Evolutionary conservation across 2,113 vertebrate species (phyloP).

Genomic region (Malurus cyaneus): DNA sequence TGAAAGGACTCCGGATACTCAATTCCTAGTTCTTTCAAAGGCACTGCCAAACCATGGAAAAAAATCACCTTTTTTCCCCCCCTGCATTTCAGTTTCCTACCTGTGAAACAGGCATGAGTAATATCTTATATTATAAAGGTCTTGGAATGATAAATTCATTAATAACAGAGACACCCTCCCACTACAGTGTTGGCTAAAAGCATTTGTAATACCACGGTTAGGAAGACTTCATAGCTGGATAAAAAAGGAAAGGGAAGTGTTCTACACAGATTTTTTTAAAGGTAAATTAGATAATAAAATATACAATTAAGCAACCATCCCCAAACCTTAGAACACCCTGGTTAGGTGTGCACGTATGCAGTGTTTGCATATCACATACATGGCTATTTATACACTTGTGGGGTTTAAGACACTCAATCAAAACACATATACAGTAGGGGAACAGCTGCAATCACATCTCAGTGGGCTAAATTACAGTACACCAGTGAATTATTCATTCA

Average conservation of each 20-base stretch:
- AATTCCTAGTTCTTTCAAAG: not conserved
- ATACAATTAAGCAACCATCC: not conserved
- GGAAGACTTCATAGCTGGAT: not conserved
- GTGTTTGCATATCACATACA: not conserved
- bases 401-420: slow-evolving; percentile 39
- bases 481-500: slow-evolving; percentile 63
- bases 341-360: not conserved
- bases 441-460: slow-evolving; percentile 63
- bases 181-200: not conserved
- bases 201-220: not conserved
- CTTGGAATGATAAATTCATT: not conserved
- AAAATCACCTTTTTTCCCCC: not conserved
- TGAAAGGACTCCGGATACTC: not conserved
- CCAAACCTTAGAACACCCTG: not conserved
- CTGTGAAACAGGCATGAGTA: not conserved
- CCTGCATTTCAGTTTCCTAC: not conserved
- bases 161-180: not conserved
- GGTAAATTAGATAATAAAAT: not conserved
- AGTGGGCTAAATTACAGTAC: slow-evolving; percentile 54
- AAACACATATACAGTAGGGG: slow-evolving; percentile 50
- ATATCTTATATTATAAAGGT: not conserved
- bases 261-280: not conserved
- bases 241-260: not conserved
- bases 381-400: slow-evolving; percentile 40
- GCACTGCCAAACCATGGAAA: not conserved